These are phyloP conservation scores for Rhopalosiphum nymphaeae DNA, from an alignment of 2,888 invertebrate species.

Conservation along the genomic window DNA sequence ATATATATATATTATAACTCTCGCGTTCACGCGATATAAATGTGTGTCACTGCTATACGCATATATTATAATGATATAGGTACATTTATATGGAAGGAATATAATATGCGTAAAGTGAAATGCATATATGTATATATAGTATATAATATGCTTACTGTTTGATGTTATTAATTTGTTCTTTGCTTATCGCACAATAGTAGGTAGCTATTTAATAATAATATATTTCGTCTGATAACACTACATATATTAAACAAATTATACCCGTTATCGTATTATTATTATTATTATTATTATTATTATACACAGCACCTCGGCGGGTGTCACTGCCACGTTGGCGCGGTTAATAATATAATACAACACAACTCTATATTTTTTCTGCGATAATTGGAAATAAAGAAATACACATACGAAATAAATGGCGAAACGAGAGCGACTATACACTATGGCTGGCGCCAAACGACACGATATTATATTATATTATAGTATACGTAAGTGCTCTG, in stretches of 20 bases:
- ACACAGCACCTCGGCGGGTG: conserved; percentile 21
- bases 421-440: conserved; percentile 46
- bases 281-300: conserved; percentile 26
- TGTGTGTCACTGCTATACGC: background rate
- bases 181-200: conserved; percentile 16
- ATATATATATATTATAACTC: background rate
- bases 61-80: background rate
- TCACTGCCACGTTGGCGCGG: background rate
- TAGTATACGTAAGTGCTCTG: background rate
- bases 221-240: background rate
- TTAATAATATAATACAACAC: background rate
- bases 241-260: conserved; percentile 35
- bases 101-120: background rate
- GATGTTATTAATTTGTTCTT: conserved; percentile 28
- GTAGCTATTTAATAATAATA: background rate
- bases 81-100: background rate
- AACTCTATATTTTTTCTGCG: conserved; percentile 30
- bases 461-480: background rate
- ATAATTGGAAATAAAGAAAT: conserved; percentile 60
- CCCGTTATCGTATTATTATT: conserved; percentile 38
- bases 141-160: background rate
- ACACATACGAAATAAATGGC: conserved; percentile 36
- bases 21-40: background rate
- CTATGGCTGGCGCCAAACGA: conserved; percentile 47
- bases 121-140: background rate